These are phyloP conservation scores for Procambarus clarkii DNA, from an alignment of 1,140 invertebrate genomes.

Conservation along the genomic window DNA sequence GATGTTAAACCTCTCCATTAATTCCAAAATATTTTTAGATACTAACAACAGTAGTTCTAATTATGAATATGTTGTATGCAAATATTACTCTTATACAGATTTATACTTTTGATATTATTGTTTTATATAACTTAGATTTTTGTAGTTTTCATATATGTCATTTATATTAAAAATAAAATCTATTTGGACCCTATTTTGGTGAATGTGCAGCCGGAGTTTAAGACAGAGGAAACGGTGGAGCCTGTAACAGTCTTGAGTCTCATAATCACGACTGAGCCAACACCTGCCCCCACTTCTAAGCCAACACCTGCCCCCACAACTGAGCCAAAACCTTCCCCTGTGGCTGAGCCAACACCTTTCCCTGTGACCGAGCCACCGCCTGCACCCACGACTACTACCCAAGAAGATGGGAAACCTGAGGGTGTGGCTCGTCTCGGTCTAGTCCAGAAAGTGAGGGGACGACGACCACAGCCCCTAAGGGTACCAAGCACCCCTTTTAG, in stretches of 20 bases:
- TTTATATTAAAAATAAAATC: too few relatives aligned
- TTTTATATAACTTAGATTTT: not conserved
- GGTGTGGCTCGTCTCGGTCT: not conserved
- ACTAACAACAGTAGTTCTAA: not conserved
- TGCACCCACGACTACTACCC: not conserved
- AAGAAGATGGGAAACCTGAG: not conserved
- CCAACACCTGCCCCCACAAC: too few relatives aligned
- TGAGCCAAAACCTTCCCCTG: too few relatives aligned
- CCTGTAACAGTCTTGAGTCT: not conserved
- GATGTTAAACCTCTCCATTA: not conserved
- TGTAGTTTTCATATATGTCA: not conserved
- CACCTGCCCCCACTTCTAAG: too few relatives aligned
- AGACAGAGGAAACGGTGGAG: slow-evolving; percentile 26
- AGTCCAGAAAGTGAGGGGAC: not conserved
- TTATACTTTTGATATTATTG: not conserved
- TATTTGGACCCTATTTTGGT: not conserved
- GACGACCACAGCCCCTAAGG: slow-evolving; percentile 6
- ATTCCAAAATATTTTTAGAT: not conserved
- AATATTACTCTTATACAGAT: not conserved
- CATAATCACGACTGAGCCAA: too few relatives aligned
- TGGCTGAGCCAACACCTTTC: not conserved
- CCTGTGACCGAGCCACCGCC: not conserved
- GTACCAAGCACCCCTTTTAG: not conserved
- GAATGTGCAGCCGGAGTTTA: slow-evolving; percentile 11
- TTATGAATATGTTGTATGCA: not conserved